Conservation (phyloP, 2,888 invertebrate species). For the Pseudococcus longispinus region DNA sequence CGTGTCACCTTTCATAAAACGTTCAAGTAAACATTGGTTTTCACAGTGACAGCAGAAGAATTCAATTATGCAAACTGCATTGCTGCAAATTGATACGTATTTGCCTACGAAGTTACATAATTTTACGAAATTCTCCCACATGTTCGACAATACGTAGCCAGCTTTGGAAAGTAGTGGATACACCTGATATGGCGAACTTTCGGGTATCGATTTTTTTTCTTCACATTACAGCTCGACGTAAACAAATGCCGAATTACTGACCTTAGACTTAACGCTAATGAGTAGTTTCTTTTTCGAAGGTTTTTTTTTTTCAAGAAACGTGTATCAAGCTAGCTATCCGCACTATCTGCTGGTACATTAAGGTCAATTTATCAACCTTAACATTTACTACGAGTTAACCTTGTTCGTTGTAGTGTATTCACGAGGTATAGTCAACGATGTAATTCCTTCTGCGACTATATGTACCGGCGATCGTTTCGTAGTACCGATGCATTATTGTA, state of each 20-base stretch:
- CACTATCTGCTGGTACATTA: constrained; percentile 41
- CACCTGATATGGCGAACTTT: background rate
- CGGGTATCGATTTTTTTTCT: background rate
- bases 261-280: constrained; percentile 23
- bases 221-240: background rate
- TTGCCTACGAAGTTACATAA: background rate
- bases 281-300: constrained; percentile 29
- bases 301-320: constrained; percentile 25
- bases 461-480: background rate
- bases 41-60: background rate
- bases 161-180: too few relatives aligned
- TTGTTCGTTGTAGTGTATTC: constrained; percentile 36
- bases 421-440: background rate
- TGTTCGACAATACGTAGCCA: too few relatives aligned
- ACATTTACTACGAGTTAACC: constrained; percentile 56
- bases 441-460: background rate
- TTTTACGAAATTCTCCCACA: background rate
- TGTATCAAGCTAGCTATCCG: background rate
- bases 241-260: constrained; percentile 28
- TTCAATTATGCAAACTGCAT: background rate
- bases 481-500: background rate
- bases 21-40: background rate
- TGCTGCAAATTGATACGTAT: background rate
- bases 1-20: background rate
- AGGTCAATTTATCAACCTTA: constrained; percentile 56